Conservation (phyloP, 2,888 invertebrate species). For the Deilephila elpenor region DNA sequence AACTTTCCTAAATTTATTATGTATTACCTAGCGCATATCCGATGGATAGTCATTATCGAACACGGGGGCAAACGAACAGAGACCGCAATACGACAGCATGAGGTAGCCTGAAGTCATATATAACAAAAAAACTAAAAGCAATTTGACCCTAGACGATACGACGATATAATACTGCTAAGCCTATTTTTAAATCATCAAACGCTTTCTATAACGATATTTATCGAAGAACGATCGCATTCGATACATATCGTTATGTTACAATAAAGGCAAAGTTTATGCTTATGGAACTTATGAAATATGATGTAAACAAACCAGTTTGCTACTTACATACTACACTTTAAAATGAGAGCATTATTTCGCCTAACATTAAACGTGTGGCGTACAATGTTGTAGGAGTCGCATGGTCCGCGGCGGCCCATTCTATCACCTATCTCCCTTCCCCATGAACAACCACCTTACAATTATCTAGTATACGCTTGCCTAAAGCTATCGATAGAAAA, state of each 20-base stretch:
- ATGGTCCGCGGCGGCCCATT: slow-evolving; percentile 48
- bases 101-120: slow-evolving; percentile 71
- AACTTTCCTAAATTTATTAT: slow-evolving; percentile 15
- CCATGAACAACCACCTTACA: slow-evolving; percentile 38
- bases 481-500: slow-evolving; percentile 43
- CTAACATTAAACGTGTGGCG: slow-evolving; percentile 31
- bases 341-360: slow-evolving; percentile 54
- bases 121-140: slow-evolving; percentile 52
- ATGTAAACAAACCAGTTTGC: slow-evolving; percentile 39
- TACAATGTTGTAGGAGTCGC: slow-evolving; percentile 33
- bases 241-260: slow-evolving; percentile 32
- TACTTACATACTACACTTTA: slow-evolving; percentile 50
- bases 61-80: slow-evolving; percentile 38
- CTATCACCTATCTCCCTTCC: slow-evolving; percentile 39
- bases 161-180: slow-evolving; percentile 78
- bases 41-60: slow-evolving; percentile 23
- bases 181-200: slow-evolving; percentile 57
- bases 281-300: slow-evolving; percentile 6
- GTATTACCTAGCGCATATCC: slow-evolving; percentile 21
- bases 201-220: slow-evolving; percentile 34
- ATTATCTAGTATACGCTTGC: slow-evolving; percentile 44
- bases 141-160: slow-evolving; percentile 56
- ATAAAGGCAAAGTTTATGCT: not conserved
- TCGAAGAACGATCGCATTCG: slow-evolving; percentile 30
- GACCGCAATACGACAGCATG: slow-evolving; percentile 64